Evolutionary conservation across 2,888 invertebrate species (phyloP).

Genomic region (Trypoxylon attenuatum): DNA sequence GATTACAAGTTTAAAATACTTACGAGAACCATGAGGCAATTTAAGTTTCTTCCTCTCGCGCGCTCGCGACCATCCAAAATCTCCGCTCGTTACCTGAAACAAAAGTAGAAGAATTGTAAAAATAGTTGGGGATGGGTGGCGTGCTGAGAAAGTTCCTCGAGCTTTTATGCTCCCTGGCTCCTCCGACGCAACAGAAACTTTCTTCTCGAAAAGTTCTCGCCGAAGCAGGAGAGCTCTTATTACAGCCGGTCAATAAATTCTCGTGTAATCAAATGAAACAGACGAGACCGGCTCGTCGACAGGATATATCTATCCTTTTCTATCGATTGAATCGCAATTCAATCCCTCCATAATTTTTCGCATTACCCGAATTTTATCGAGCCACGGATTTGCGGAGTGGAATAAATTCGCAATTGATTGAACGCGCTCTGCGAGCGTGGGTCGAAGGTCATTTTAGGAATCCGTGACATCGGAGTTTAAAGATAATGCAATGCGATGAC

Average conservation of each 20-base stretch:
- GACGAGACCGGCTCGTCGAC: neutral
- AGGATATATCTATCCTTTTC: no score
- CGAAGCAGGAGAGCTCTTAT: neutral
- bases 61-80: neutral
- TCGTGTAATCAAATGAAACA: neutral
- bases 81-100: constrained; percentile 4
- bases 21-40: neutral
- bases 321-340: no score
- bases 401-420: no score
- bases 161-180: neutral
- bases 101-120: neutral
- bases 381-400: no score
- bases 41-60: neutral
- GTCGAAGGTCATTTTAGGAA: no score
- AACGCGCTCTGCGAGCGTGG: no score
- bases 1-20: neutral
- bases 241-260: neutral
- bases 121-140: neutral
- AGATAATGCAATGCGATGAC: no score
- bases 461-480: no score
- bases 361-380: no score
- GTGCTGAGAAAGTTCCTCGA: neutral
- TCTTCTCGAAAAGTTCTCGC: neutral
- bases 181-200: neutral
- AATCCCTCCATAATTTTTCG: no score